phyloP scores from a whole-genome alignment of 2,113 vertebrate species.

The Sinocyclocheilus anshuiensis region DNA sequence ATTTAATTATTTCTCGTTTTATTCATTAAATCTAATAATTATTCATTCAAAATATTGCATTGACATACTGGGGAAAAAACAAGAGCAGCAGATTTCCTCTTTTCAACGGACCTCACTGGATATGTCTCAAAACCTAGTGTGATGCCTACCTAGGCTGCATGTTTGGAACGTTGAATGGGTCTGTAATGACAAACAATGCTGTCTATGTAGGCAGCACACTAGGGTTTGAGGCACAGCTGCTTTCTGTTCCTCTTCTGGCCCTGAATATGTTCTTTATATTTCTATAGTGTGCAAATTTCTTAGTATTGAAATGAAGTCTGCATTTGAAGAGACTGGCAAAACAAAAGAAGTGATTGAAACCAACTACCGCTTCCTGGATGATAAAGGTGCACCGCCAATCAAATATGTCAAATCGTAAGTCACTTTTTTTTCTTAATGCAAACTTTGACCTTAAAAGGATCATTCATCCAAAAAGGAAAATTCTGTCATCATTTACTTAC shows the following conservation, averaged over 20 bases:
- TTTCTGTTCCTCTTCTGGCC: constrained; percentile 23
- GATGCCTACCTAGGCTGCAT: not conserved
- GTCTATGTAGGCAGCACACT: not conserved
- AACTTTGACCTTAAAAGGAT: not conserved
- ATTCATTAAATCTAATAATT: not conserved
- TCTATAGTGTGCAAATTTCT: constrained; percentile 93
- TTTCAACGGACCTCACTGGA: not conserved
- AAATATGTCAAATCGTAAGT: constrained; percentile 98
- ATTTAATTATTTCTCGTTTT: not conserved
- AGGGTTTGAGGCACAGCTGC: not conserved
- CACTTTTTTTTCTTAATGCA: not conserved
- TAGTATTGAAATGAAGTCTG: constrained; percentile 92
- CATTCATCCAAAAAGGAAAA: too few species aligned
- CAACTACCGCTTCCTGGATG: constrained; percentile 89
- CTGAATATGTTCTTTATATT: not conserved
- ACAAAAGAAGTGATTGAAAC: constrained; percentile 92
- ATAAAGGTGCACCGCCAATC: constrained; percentile 84
- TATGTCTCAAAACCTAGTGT: constrained; percentile 1
- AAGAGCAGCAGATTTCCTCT: constrained; percentile 13
- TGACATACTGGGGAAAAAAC: not conserved
- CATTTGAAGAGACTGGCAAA: constrained; percentile 92
- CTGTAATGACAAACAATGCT: not conserved
- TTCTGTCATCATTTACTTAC: not conserved
- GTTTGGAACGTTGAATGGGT: not conserved
- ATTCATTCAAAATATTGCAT: not conserved